Evolutionary conservation across 2,113 vertebrate species (phyloP).

Genomic region (Catharus minimus): DNA sequence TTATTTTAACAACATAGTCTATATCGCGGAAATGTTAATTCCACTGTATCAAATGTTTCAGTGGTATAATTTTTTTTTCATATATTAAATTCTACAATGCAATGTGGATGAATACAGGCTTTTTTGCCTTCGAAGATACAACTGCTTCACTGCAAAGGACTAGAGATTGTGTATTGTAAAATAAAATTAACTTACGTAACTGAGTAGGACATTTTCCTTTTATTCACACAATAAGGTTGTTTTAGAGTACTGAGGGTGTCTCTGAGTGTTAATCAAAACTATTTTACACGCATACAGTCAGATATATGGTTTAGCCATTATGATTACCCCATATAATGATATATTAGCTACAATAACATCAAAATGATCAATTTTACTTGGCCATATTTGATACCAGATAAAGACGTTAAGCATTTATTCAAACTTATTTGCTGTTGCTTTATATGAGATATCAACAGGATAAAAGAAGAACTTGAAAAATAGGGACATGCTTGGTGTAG

Average conservation of each 20-base stretch:
- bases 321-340: neutral
- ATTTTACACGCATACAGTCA: neutral
- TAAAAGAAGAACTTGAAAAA: neutral
- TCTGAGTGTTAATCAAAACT: neutral
- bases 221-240: neutral
- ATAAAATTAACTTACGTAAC: neutral
- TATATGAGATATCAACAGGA: neutral
- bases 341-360: neutral
- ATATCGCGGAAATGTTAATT: neutral
- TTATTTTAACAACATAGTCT: neutral
- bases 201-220: neutral
- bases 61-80: neutral
- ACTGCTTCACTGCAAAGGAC: neutral
- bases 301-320: neutral
- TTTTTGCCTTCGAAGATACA: neutral
- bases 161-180: neutral
- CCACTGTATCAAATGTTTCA: neutral
- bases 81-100: neutral
- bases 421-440: neutral
- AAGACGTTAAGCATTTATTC: neutral
- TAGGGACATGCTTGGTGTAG: neutral
- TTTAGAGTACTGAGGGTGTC: neutral
- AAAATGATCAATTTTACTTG: neutral
- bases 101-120: neutral
- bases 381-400: neutral